Evolutionary conservation across 2,797 vertebrate species (phyloP).

Genomic region (Lutjanus campechanus): DNA sequence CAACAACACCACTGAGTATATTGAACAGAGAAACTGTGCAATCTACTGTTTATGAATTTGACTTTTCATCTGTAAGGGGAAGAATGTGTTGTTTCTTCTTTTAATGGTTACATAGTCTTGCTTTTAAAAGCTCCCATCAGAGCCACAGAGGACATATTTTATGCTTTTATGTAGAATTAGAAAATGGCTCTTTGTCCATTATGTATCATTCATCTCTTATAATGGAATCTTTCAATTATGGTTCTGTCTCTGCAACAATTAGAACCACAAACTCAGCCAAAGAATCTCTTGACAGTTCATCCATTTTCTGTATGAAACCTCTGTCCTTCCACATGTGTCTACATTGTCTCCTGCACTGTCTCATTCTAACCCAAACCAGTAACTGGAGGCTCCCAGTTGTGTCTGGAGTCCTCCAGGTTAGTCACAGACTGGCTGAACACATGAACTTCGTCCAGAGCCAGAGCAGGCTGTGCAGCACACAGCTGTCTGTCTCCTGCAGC

Average conservation of each 20-base stretch:
- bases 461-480: background rate
- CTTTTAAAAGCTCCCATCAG: too few relatives aligned
- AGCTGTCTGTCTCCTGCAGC: slow-evolving; percentile 17
- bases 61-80: too few relatives aligned
- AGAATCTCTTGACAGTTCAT: background rate
- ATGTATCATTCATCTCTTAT: background rate
- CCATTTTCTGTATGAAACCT: background rate
- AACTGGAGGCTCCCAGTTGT: background rate
- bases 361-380: slow-evolving; percentile 6
- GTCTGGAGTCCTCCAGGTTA: slow-evolving; percentile 21
- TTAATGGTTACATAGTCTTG: background rate
- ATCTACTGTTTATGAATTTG: background rate
- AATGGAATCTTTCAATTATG: background rate
- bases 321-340: slow-evolving; percentile 1
- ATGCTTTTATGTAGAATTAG: background rate
- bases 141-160: too few relatives aligned
- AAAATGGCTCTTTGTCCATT: background rate
- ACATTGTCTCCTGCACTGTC: background rate
- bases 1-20: background rate
- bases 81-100: background rate
- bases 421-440: slow-evolving; percentile 16
- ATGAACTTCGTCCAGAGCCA: background rate
- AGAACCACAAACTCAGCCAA: background rate
- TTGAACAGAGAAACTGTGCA: background rate
- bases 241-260: background rate